Evolutionary conservation across 1,140 invertebrate species (phyloP).

Genomic region (Lerema accius): DNA sequence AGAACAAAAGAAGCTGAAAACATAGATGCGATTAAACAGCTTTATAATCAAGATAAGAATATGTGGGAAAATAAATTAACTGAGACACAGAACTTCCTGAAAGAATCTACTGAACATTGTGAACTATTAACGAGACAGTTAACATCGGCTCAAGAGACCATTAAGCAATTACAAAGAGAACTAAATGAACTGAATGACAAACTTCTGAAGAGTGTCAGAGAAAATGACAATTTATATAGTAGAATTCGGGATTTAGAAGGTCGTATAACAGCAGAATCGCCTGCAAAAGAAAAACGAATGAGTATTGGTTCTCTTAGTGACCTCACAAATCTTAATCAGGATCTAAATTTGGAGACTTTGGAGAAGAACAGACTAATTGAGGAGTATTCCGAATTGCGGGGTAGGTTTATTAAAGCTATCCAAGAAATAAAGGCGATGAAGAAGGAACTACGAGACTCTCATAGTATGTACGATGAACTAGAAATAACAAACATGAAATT

Average conservation of each 20-base stretch:
- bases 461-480: conserved; percentile 90
- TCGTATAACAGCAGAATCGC: conserved; percentile 77
- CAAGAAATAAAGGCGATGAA: conserved; percentile 92
- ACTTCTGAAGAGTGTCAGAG: conserved; percentile 87
- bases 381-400: conserved; percentile 89
- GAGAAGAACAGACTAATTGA: conserved; percentile 91
- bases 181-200: conserved; percentile 83
- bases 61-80: conserved; percentile 85
- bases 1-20: conserved; percentile 88
- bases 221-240: conserved; percentile 89
- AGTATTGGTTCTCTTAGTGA: conserved; percentile 91
- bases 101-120: conserved; percentile 85
- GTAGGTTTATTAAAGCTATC: conserved; percentile 91
- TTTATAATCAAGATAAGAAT: conserved; percentile 85
- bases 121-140: conserved; percentile 85
- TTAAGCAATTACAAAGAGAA: conserved; percentile 84
- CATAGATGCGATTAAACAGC: conserved; percentile 84
- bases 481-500: conserved; percentile 90
- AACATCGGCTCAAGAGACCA: conserved; percentile 84
- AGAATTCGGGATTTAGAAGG: conserved; percentile 88
- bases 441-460: conserved; percentile 90
- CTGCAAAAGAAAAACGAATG: conserved; percentile 83
- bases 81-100: conserved; percentile 84
- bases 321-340: conserved; percentile 90
- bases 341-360: conserved; percentile 88